phyloP scores from a whole-genome alignment of 1,140 invertebrate genomes.

The Orchesella cincta region DNA sequence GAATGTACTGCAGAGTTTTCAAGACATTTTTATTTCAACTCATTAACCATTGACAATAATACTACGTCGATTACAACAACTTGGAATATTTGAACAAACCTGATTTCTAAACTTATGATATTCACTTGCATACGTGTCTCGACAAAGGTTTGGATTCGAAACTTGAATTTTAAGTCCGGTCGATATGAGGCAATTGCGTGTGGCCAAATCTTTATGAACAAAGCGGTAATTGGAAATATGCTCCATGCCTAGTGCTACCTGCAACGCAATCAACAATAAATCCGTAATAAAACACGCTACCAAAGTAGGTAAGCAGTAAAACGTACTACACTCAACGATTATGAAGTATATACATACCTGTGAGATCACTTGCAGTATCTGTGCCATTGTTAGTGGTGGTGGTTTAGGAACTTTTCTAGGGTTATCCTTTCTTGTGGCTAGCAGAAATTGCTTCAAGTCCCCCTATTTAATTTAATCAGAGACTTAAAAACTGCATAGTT shows the following conservation, averaged over 20 bases:
- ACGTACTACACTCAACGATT: too few species aligned
- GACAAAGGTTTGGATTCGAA: slow-evolving; percentile 74
- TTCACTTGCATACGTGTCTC: slow-evolving; percentile 82
- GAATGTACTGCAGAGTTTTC: slow-evolving; percentile 65
- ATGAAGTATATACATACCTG: slow-evolving; percentile 65
- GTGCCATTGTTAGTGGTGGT: slow-evolving; percentile 68
- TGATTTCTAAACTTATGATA: slow-evolving; percentile 79
- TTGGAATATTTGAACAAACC: too few species aligned
- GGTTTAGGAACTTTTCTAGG: slow-evolving; percentile 58
- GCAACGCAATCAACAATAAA: too few species aligned
- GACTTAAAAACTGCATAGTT: neutral
- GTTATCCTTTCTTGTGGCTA: slow-evolving; percentile 72
- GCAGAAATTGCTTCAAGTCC: slow-evolving; percentile 89
- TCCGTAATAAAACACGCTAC: neutral
- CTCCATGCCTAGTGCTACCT: slow-evolving; percentile 82
- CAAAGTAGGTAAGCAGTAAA: neutral
- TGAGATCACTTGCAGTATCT: slow-evolving; percentile 70
- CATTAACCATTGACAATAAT: neutral
- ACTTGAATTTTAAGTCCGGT: slow-evolving; percentile 82
- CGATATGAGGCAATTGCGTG: slow-evolving; percentile 87
- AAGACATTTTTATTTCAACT: slow-evolving; percentile 32
- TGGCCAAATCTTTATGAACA: slow-evolving; percentile 85
- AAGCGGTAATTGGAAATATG: slow-evolving; percentile 73
- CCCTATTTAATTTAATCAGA: slow-evolving; percentile 62
- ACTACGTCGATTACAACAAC: slow-evolving; percentile 16